Evolutionary conservation across 2,888 invertebrate genomes (phyloP), one percentile per base, ranked within the genome.

Genomic region (Pyrgus malvae): DNA sequence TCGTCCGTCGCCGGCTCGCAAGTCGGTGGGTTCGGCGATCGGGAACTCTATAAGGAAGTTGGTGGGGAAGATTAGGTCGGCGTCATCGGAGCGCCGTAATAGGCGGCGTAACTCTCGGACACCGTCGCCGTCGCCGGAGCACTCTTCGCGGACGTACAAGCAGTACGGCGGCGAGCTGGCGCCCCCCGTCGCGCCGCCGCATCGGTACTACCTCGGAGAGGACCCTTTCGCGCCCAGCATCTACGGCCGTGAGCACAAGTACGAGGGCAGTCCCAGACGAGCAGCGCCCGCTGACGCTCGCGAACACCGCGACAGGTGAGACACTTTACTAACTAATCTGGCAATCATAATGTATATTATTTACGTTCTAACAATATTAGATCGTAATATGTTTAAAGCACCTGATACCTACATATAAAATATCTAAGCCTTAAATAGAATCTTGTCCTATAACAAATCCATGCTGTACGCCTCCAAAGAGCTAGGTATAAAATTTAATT

Each of bases 191-290:
- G 82, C 83, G 59, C 94, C 94, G 8, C 92, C 94, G 60, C 95
- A 95, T 74, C 92, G 94, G 64, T 96, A 96, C 85, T 96, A 96
- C 80, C 91, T 96, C 64, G 96, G 96, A 31, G 96, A 96, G 85
- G 96, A 96, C 90, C 96, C 96, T 21, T 96, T 95, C 80, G 95
- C 94, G 55, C 95, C 94, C 61, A 95, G 94, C 82, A 94, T 96
- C 75, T 96, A 95, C 80, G 95, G 96, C 60, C 93, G 95, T 70
- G 96, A 96, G 83, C 95, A 95, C 81, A 95, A 96, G 76, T 96
- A 96, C 87, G 94, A 94, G 80, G 93, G 93, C 72, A 92, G 91
- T 80, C 84, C 93, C 58, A 87, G 86, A 67, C 87, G 91, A 68
- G 72, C 78, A 67, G 79, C 79, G 74, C 83, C 74, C 59, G 68